These are phyloP conservation scores for Aphis gossypii DNA, from an alignment of 1,140 invertebrate species.

Conservation along the genomic window DNA sequence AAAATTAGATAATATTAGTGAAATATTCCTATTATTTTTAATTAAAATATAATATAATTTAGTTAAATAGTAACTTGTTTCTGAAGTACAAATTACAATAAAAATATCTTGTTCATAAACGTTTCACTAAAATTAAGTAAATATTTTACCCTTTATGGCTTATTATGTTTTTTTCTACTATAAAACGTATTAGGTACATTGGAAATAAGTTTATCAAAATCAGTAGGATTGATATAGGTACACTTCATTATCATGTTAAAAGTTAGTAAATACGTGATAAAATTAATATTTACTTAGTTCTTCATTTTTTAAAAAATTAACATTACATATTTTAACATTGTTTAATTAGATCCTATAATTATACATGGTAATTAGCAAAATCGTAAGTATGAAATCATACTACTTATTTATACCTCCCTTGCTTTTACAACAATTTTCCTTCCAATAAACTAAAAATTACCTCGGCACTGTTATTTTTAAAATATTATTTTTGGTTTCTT, in stretches of 20 bases:
- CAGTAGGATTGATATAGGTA: not conserved
- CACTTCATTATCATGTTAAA: not conserved
- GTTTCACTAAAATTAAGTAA: not conserved
- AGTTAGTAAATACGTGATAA: not conserved
- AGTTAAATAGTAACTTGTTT: not conserved
- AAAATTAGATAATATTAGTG: no score
- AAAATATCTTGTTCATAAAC: not conserved
- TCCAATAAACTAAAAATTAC: no score
- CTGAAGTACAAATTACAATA: not conserved
- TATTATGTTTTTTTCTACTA: not conserved
- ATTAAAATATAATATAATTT: no score
- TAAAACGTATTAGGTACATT: not conserved
- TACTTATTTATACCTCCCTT: no score
- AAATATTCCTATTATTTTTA: no score
- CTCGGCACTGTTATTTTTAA: no score
- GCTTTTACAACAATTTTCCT: no score
- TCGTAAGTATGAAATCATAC: no score
- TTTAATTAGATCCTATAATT: no score
- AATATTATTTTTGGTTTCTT: no score
- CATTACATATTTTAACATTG: not conserved
- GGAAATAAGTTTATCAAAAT: not conserved
- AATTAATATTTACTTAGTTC: not conserved
- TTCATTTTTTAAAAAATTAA: not conserved
- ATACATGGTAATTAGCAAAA: no score
- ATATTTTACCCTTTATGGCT: not conserved